These are phyloP conservation scores for Catalaphyllia jardinei DNA, from an alignment of 64 coral and sea anemone genomes.

Conservation along the genomic window DNA sequence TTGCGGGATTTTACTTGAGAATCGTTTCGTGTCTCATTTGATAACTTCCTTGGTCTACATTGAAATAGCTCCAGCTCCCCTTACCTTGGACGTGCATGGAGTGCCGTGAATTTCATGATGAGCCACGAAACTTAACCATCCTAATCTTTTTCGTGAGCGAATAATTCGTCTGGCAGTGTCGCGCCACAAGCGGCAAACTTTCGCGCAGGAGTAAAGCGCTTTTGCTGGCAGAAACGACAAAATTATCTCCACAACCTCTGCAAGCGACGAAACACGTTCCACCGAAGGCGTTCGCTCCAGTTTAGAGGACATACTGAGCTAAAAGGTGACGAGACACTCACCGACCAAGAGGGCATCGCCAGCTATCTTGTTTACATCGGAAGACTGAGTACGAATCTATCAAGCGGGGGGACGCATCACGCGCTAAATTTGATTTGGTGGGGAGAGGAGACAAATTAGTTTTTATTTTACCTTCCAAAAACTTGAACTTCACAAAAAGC, in stretches of 20 bases:
- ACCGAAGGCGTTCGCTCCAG: constrained; percentile 22
- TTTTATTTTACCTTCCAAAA: too few relatives aligned
- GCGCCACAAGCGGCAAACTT: constrained; percentile 67
- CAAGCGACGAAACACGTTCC: constrained; percentile 43
- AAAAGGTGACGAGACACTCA: not conserved
- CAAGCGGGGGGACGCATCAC: not conserved
- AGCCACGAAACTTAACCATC: constrained; percentile 54
- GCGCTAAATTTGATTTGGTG: not conserved
- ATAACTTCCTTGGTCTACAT: too few relatives aligned
- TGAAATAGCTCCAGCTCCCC: not conserved
- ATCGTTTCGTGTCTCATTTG: not conserved
- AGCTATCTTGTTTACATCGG: constrained; percentile 10
- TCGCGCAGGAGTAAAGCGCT: constrained; percentile 18
- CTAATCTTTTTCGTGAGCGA: constrained; percentile 50
- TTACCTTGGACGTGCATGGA: constrained; percentile 65
- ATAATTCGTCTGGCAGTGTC: constrained; percentile 41
- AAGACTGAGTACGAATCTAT: not conserved
- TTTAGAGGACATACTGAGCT: constrained; percentile 28
- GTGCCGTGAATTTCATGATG: constrained; percentile 37
- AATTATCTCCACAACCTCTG: constrained; percentile 61
- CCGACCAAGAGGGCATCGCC: not conserved
- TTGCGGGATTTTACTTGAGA: not conserved
- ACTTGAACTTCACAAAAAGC: too few relatives aligned
- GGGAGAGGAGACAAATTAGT: not conserved
- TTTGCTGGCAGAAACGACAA: constrained; percentile 57